These are phyloP conservation scores for Anastrepha obliqua DNA, from an alignment of 1,140 invertebrate genomes.

Conservation along the genomic window DNA sequence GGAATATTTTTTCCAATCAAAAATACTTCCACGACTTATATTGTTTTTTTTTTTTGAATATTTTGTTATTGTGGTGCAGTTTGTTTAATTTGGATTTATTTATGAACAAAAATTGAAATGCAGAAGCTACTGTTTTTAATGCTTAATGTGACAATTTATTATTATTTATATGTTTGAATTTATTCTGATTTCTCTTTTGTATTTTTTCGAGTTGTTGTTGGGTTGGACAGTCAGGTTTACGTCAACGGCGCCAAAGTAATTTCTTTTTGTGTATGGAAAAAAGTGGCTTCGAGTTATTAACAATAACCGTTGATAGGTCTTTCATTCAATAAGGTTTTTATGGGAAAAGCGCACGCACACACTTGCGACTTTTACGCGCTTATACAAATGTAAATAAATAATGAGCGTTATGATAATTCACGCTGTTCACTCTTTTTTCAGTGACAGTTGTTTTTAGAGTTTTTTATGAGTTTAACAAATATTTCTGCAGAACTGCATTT, in stretches of 20 bases:
- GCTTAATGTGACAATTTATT: constrained; percentile 24
- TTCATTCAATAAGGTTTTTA: background rate
- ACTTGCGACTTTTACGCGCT: too few species aligned
- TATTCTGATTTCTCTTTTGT: background rate
- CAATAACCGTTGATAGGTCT: constrained; percentile 11
- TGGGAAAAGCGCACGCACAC: background rate
- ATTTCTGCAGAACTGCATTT: too few species aligned
- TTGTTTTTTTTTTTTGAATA: background rate
- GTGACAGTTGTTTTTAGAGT: too few species aligned
- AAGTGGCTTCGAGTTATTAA: background rate
- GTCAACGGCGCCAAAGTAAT: background rate
- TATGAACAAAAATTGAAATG: constrained; percentile 21
- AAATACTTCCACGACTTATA: background rate
- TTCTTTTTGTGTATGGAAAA: background rate
- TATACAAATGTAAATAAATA: too few species aligned
- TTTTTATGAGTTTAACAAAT: too few species aligned
- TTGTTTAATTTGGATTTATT: constrained; percentile 33
- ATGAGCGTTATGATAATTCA: too few species aligned
- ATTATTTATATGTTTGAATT: constrained; percentile 31
- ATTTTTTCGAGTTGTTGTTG: background rate
- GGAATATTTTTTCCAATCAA: background rate
- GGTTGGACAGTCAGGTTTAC: background rate
- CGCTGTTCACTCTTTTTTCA: too few species aligned
- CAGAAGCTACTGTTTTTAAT: constrained; percentile 3
- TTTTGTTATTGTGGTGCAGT: constrained; percentile 1